Percentiles rank a stretch among this genome's conserved stretches.
phyloP scores from a whole-genome alignment of 2,113 vertebrate species.

The Neopipo cinnamomea region DNA sequence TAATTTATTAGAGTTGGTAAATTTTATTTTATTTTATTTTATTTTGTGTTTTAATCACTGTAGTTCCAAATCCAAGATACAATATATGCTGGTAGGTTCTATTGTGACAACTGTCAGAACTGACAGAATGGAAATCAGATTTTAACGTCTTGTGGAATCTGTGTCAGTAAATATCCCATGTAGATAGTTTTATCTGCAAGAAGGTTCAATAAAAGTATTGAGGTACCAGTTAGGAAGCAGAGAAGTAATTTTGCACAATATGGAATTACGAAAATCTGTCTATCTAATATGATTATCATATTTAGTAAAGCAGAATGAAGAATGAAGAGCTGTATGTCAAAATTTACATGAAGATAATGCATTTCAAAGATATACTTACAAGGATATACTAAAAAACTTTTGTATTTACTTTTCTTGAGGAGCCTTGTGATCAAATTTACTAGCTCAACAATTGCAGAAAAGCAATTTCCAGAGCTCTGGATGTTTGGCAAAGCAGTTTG shows the following conservation, averaged over 20 bases:
- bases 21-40: background rate
- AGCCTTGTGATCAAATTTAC: background rate
- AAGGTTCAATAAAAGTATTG: background rate
- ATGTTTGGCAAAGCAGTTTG: background rate
- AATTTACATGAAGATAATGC: background rate
- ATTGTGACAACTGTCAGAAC: background rate
- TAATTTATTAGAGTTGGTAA: background rate
- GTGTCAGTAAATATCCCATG: background rate
- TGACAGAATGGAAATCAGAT: background rate
- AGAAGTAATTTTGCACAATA: background rate
- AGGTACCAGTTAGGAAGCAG: background rate
- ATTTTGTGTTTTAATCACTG: background rate
- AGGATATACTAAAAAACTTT: background rate
- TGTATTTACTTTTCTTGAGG: background rate
- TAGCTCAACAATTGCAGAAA: background rate
- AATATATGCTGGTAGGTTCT: background rate
- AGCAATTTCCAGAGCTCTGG: background rate
- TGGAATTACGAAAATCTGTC: background rate
- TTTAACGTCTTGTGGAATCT: background rate
- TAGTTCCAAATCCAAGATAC: background rate
- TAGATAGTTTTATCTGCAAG: background rate
- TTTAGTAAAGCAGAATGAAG: background rate
- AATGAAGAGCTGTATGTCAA: background rate
- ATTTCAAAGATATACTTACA: no score
- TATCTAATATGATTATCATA: background rate